Evolutionary conservation across 1,140 invertebrate genomes (phyloP), one percentile per base, ranked within the genome.

Genomic region (Drosophila pandora): DNA sequence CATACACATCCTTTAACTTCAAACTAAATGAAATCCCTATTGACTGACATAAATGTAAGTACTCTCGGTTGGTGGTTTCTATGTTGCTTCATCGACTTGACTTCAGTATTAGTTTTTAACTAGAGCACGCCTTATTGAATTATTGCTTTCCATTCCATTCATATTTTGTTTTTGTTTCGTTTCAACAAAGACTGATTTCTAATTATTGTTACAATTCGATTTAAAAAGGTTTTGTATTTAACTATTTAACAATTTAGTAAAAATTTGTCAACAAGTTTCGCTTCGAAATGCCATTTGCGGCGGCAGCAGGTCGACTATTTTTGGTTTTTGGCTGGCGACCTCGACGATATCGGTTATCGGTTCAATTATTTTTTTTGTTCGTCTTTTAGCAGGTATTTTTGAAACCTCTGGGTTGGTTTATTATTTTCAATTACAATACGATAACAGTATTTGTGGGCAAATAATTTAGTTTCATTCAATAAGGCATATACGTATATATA

Each of bases 201-300:
- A 90, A 89, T 90, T 90, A 90, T 90, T 90, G 81, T 90, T 87
- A 82, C 78, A 78, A 82, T 90, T 89, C 80, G 73, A 80, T 78
- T 90, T 83, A 70, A 83, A 89, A 88, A 88, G 71, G 54, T 64
- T 73, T 65, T 57, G 61, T 69, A 71, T 85, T 90, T 76, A 89
- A 85, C 79, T 90, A 90, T 70, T 81, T 81, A 85, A 85, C 78
- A 84, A 85, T 85, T 79, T 81, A 67, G 67, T 88, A 79, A 77
- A 75, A 84, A 79, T 89, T 90, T 85, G 65, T 85, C 72, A 90
- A 90, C 87, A 90, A 90, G 74, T 68, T 76, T 55, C 50, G 47
- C 13, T 21, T 9, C 41, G 48, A 30, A 53, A 39, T 21, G 30
- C 13, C 70, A 74, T 68, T 76, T 76, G 72, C 72, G 37, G 50